Percentiles rank a stretch among this genome's conserved stretches.
phyloP scores from a whole-genome alignment of 1,140 invertebrate species.

The Calycopis cecrops region DNA sequence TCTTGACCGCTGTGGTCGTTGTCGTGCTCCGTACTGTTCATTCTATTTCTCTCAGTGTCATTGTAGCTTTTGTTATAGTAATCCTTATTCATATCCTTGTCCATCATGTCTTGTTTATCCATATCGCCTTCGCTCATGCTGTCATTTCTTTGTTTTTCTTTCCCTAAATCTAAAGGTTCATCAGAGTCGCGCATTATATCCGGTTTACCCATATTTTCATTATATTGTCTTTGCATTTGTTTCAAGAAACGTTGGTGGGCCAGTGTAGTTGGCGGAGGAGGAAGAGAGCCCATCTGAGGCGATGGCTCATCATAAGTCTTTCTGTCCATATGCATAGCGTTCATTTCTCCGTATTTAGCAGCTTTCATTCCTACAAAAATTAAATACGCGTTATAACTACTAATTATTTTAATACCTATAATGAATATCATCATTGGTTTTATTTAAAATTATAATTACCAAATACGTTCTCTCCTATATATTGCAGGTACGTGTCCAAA shows the following conservation, averaged over 20 bases:
- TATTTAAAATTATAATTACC: conserved; percentile 47
- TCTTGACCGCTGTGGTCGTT: conserved; percentile 60
- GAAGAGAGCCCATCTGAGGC: conserved; percentile 65
- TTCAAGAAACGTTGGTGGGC: conserved; percentile 77
- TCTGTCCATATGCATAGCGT: conserved; percentile 79
- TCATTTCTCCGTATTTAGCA: conserved; percentile 83
- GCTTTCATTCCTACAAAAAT: conserved; percentile 75
- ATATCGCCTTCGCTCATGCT: conserved; percentile 44
- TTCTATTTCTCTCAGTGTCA: conserved; percentile 50
- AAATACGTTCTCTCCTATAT: conserved; percentile 87
- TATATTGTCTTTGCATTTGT: conserved; percentile 77
- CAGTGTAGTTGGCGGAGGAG: conserved; percentile 62
- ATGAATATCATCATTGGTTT: no score
- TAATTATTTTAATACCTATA: no score
- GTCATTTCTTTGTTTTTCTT: conserved; percentile 58
- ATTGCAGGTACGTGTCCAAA: conserved; percentile 88
- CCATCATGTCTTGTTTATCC: conserved; percentile 44
- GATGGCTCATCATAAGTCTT: conserved; percentile 69
- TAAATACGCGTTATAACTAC: conserved; percentile 6
- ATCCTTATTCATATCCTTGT: conserved; percentile 59
- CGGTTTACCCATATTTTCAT: conserved; percentile 55
- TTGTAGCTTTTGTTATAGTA: conserved; percentile 54
- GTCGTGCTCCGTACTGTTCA: conserved; percentile 48
- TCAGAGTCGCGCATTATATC: conserved; percentile 65
- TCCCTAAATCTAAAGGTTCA: conserved; percentile 66